Percentiles rank a stretch among this genome's conserved stretches.
Conservation (phyloP, 1,140 invertebrate species). For the Camponotus pennsylvanicus region DNA sequence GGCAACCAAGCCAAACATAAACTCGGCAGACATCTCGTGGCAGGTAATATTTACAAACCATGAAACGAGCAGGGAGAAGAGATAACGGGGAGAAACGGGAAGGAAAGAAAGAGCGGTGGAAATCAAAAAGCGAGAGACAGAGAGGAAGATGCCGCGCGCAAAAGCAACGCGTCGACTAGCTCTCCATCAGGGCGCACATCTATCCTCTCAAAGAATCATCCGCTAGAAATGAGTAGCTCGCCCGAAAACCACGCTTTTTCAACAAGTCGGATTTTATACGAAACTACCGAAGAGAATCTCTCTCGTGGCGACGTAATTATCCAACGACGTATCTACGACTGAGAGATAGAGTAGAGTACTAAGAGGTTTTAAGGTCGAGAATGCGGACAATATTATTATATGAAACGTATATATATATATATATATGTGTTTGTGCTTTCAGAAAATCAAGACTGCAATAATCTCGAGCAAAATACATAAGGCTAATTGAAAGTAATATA, state of each 20-base stretch:
- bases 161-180: constrained; percentile 27
- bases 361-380: neutral
- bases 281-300: constrained; percentile 1
- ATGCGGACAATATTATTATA: neutral
- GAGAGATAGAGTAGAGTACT: neutral
- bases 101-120: neutral
- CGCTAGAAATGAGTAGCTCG: constrained; percentile 48
- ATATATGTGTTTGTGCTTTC: neutral
- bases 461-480: neutral
- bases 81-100: constrained; percentile 23
- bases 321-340: constrained; percentile 5
- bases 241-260: constrained; percentile 55
- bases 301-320: neutral
- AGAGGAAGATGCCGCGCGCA: constrained; percentile 31
- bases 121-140: constrained; percentile 40
- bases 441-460: neutral
- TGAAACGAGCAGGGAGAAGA: constrained; percentile 73
- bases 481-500: neutral
- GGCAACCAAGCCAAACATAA: constrained; percentile 79
- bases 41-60: constrained; percentile 79
- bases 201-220: constrained; percentile 44
- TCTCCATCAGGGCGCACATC: constrained; percentile 32
- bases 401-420: too few relatives aligned
- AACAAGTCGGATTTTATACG: constrained; percentile 63
- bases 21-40: constrained; percentile 77